phyloP scores from a whole-genome alignment of 2,888 invertebrate species.

The Trichopoda pennipes region DNA sequence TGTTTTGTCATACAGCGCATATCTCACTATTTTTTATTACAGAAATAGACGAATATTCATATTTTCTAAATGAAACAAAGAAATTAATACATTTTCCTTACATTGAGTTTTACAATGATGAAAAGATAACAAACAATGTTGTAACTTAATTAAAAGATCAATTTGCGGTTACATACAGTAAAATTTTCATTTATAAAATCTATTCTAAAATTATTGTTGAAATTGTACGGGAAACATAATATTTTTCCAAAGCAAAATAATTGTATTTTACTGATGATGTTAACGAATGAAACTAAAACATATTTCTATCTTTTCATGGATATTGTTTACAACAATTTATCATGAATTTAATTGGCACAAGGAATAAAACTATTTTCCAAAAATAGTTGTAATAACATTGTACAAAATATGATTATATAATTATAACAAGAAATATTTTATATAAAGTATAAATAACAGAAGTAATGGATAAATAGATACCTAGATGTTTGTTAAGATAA shows the following conservation, averaged over 20 bases:
- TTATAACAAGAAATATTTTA: conserved; percentile 29
- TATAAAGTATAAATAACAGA: conserved; percentile 17
- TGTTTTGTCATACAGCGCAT: no score
- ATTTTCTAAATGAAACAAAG: neutral
- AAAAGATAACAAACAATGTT: conserved; percentile 1
- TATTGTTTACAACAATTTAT: conserved; percentile 42
- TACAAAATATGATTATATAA: conserved; percentile 60
- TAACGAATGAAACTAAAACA: conserved; percentile 1
- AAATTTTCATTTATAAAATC: conserved; percentile 7
- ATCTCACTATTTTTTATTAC: neutral
- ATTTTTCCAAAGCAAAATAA: conserved; percentile 59
- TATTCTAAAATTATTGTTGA: conserved; percentile 26
- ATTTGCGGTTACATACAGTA: conserved; percentile 38
- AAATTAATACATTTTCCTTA: neutral
- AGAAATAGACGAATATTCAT: neutral
- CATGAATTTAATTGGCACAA: conserved; percentile 53
- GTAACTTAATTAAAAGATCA: conserved; percentile 55
- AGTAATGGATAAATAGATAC: conserved; percentile 16
- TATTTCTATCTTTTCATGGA: neutral
- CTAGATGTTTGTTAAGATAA: conserved; percentile 29
- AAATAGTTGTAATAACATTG: conserved; percentile 46
- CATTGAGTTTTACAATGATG: neutral
- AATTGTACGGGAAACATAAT: conserved; percentile 58
- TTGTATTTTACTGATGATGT: conserved; percentile 47
- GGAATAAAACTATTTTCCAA: conserved; percentile 6